Base-by-base conservation (phyloP, 2,888 invertebrate genomes). In the Clusia tigrina region DNA sequence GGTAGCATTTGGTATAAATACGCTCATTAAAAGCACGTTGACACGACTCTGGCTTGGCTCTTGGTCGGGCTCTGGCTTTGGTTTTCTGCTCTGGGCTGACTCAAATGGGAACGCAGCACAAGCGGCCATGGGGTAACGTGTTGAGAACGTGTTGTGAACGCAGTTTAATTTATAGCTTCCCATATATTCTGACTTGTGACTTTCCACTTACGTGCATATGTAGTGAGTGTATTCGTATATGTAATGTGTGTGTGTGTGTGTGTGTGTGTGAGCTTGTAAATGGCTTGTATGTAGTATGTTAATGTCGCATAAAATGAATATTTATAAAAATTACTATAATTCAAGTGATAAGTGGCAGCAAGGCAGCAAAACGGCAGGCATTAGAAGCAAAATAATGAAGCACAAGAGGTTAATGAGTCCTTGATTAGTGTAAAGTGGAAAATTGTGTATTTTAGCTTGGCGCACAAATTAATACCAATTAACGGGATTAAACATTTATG, bases 371-470 rank as follows among this genome's bases (percentile, higher is more conserved):
- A 42, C 15, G 42, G 42, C 20, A 18, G 15, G 5, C 3, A 6
- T 15, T 22, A 48, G 5, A 2, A 48, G 15, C 48, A 5, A 3
- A 22, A 32, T 32, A 32, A 12, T 9, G 32, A 6, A 20, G 5
- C 48, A 20, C 48, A 48, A 18, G 71, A 71, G 69, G 71, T 69
- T 71, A 71, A 71, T 71, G 71, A 71, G 71, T 72, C 71, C 71
- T 72, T 71, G 71, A 71, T 72, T 72, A 72, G 71, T 72, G 70
- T 72, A 72, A 71, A 71, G 71, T 71, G 71, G 72, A 71, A 71
- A 71, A 71, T 72, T 72, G 72, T 71, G 71, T 71, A 72, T 71
- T 72, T 72, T 65, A 66, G 63, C 64, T 48, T 48, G 18, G 48
- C 22, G 48, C 48, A 6, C 18, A 3, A 48, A 48, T 20, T 48